These are phyloP conservation scores for Uropsilus gracilis DNA, from an alignment of 2,113 vertebrate genomes.

Conservation along the genomic window DNA sequence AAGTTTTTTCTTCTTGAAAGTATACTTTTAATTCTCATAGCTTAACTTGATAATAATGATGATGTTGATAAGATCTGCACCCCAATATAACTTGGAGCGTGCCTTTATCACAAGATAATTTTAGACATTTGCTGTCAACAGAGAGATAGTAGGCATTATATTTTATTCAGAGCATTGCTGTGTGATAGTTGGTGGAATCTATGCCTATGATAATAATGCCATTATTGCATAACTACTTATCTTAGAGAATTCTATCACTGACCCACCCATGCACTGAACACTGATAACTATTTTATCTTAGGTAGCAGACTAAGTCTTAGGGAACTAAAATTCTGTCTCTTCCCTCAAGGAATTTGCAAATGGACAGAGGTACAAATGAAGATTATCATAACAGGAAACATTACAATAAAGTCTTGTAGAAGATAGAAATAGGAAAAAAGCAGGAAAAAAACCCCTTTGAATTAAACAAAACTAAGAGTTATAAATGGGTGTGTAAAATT, in stretches of 20 bases:
- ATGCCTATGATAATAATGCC: neutral
- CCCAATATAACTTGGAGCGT: neutral
- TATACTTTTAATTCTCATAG: neutral
- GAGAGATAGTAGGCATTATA: neutral
- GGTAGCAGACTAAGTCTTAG: neutral
- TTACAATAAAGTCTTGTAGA: neutral
- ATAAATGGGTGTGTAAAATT: neutral
- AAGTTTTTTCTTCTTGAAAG: neutral
- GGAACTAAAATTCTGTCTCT: neutral
- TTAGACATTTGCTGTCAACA: constrained; percentile 32
- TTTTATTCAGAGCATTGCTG: neutral
- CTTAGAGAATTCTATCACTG: too few relatives aligned
- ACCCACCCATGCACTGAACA: too few relatives aligned
- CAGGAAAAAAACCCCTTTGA: neutral
- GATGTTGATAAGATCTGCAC: neutral
- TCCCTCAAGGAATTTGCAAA: neutral
- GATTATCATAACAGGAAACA: neutral
- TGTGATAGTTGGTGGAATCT: neutral
- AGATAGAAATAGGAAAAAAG: constrained; percentile 9
- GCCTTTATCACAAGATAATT: neutral
- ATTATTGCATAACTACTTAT: neutral
- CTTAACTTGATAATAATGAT: neutral
- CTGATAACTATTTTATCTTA: neutral
- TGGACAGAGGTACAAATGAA: constrained; percentile 18
- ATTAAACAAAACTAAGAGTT: neutral